Base-by-base conservation (phyloP, 2,888 invertebrate genomes). In the Sicus ferrugineus region DNA sequence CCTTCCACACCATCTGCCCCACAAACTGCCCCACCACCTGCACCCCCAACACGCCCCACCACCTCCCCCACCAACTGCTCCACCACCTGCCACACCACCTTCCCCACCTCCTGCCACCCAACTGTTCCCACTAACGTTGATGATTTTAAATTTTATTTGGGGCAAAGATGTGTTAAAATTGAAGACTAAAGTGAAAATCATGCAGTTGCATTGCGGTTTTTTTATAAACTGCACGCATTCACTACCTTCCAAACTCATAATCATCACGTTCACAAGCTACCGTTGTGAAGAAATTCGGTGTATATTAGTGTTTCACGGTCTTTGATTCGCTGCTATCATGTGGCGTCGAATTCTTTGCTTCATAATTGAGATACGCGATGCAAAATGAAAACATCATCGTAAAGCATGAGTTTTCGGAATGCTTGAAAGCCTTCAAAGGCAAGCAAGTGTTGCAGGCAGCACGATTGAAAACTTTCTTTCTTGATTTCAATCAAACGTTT, bases 331-430 rank as follows among this genome's bases (percentile, higher is more conserved):
- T 21, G 34, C 38, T 34, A 34, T 23, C 38, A 62, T 58, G 58
- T 67, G 67, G 23, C n/a, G n/a, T n/a, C n/a, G 50, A 67, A 67
- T 42, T 5, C 7, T 42, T 66, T 48, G 21, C 54, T 28, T 66
- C 21, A 54, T 68, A 68, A 70, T 73, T 70, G 70, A 67, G 70
- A 71, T 71, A 66, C 62, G 68, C 68, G 76, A 78, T 77, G 80
- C 48, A 69, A 66, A 58, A 58, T 58, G 30, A 79, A n/a, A 78
- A 56, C 23, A n/a, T 14, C 65, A 56, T 30, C 48, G 31, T 42
- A 38, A 21, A n/a, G n/a, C 61, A 23, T 30, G 48, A 6, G 16
- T 61, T 34, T 26, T 38, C 5, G 4, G 16, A 26, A 16, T 19
- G 46, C 16, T 52, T 21, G 28, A 30, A 31, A 16, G 31, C 30